Percentiles rank a stretch among this genome's conserved stretches.
phyloP scores from a whole-genome alignment of 2,113 vertebrate genomes.

The Galbula dea region DNA sequence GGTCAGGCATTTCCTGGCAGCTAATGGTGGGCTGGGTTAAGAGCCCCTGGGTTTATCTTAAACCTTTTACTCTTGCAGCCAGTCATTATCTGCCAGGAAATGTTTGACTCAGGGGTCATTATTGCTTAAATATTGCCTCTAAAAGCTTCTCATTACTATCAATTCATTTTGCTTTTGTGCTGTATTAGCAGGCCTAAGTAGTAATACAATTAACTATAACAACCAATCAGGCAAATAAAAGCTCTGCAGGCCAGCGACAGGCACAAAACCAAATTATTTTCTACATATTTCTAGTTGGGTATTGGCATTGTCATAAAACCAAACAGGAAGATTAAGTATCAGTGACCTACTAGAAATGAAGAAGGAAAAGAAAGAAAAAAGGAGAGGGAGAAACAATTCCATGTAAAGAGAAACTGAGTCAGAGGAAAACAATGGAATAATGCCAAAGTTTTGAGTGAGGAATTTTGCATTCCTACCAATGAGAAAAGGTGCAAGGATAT shows the following conservation, averaged over 20 bases:
- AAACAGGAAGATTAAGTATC: background rate
- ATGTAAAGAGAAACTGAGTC: background rate
- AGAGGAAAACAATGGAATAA: background rate
- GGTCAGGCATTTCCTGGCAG: conserved; percentile 46
- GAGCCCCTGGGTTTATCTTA: conserved; percentile 36
- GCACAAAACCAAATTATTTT: background rate
- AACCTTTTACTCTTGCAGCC: conserved; percentile 31
- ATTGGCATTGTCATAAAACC: background rate
- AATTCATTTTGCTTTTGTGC: conserved; percentile 63
- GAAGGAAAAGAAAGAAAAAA: background rate
- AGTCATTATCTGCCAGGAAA: conserved; percentile 64
- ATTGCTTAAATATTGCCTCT: conserved; percentile 64
- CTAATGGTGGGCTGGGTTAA: conserved; percentile 48
- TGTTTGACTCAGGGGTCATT: conserved; percentile 59
- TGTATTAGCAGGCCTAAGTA: conserved; percentile 49
- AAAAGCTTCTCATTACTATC: conserved; percentile 50
- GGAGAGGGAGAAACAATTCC: background rate
- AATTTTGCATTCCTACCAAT: background rate
- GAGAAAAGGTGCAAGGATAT: background rate
- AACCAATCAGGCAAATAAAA: conserved; percentile 38
- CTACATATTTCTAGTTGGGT: background rate
- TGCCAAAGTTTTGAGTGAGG: background rate
- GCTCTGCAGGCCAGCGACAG: background rate
- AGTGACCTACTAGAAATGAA: background rate
- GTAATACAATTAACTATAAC: conserved; percentile 49